Base-by-base conservation (phyloP, 2,888 invertebrate species). In the Agonopterix alstromeriana region DNA sequence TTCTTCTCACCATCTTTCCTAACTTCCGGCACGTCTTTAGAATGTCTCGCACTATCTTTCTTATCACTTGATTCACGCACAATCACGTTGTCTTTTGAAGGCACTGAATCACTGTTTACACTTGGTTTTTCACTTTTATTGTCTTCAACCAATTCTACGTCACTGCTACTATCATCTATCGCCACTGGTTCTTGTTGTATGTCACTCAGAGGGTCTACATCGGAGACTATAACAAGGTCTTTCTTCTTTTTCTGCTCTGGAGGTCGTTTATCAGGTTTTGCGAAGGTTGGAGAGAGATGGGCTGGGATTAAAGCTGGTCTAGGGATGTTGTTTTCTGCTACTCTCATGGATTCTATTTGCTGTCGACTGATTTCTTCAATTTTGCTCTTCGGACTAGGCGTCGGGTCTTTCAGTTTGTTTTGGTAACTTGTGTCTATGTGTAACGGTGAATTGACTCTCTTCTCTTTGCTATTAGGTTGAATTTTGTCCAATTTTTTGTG, bases 141-240 rank as follows among this genome's bases (percentile, higher is more conserved):
- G 47, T 81, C 82, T 50, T 86, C 87, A 1, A 89, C 70, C 44
- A 89, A 61, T 68, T 89, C 89, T 0, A 89, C 84, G 40, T 89
- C 89, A 76, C 89, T 89, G 54, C 87, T 87, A 54, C 89, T 89
- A 49, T 89, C 89, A 43, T 89, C 89, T 0, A 87, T 60, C 0
- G 81, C 74, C 0, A 83, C 57, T 0, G 84, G 74, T 49, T 87
- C 87, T 2, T 57, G 63, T 0, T 67, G 62, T 9, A 68, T 60
- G 46, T 83, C 83, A 0, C 64, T 64, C 52, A 87, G 57, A 0
- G 88, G 87, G 53, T 87, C 87, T 5, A 85, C 50, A 36, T 87
- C 88, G 0, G 86, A 85, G 1, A 87, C 62, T 27, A 88, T 82
- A 0, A 85, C 61, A 0, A 85, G 58, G 5, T 86, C 86, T 41